phyloP scores from a whole-genome alignment of 1,140 invertebrate species.

The Drosophila lacteicornis region DNA sequence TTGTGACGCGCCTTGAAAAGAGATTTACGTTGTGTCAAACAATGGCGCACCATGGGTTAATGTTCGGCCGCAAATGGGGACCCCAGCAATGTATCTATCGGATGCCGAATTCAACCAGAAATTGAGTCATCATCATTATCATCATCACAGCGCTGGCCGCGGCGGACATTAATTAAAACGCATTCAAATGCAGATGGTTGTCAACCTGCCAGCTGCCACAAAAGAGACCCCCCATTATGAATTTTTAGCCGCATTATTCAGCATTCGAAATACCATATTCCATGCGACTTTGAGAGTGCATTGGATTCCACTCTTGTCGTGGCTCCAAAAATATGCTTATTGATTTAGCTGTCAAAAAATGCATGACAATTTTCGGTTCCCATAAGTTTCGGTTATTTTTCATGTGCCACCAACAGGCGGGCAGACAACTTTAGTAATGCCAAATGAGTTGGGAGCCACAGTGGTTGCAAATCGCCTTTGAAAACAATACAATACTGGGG shows the following conservation, averaged over 20 bases:
- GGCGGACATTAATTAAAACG: constrained; percentile 57
- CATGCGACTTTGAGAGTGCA: constrained; percentile 47
- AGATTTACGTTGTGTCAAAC: constrained; percentile 18
- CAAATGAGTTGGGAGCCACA: constrained; percentile 28
- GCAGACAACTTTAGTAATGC: constrained; percentile 31
- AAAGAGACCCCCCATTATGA: constrained; percentile 22
- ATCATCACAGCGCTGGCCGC: constrained; percentile 11
- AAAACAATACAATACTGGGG: neutral
- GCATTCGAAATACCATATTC: constrained; percentile 21
- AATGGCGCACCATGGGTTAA: constrained; percentile 25
- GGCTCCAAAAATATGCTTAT: constrained; percentile 65
- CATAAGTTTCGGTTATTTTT: constrained; percentile 24
- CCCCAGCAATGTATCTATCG: constrained; percentile 19
- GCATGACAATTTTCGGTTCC: constrained; percentile 56
- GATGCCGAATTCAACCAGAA: constrained; percentile 12
- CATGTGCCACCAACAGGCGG: constrained; percentile 12
- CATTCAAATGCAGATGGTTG: constrained; percentile 61
- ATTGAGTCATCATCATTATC: constrained; percentile 60
- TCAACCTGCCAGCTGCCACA: constrained; percentile 32
- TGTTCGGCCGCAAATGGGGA: constrained; percentile 21
- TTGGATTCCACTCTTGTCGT: constrained; percentile 50
- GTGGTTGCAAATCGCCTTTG: constrained; percentile 15
- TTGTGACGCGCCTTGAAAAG: constrained; percentile 46
- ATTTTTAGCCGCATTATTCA: constrained; percentile 23
- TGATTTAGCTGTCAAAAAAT: constrained; percentile 75